A percentile compares a stretch with the other conserved stretches of the same genome.
Evolutionary conservation across 2,797 vertebrate species (phyloP).

Genomic region (Propithecus deckenii): DNA sequence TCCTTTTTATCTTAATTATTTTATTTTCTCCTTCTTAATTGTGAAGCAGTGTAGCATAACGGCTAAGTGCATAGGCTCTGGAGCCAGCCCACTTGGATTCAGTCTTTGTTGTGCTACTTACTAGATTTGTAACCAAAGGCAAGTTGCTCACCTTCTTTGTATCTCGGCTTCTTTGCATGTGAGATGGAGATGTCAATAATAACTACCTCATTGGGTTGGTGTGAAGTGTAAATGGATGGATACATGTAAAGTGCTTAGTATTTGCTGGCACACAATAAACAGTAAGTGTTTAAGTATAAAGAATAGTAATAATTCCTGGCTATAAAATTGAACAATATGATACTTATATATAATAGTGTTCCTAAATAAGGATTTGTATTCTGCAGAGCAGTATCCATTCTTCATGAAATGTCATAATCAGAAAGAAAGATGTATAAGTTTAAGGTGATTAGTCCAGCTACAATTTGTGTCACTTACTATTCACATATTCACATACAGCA

Average conservation of each 20-base stretch:
- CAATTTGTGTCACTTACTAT: slow-evolving; percentile 19
- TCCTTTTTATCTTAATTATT: neutral
- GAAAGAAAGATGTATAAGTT: slow-evolving; percentile 40
- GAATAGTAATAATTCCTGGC: neutral
- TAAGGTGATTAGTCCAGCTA: slow-evolving; percentile 40
- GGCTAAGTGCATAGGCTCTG: neutral
- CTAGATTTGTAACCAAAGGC: neutral
- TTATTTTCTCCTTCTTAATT: neutral
- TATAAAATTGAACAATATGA: neutral
- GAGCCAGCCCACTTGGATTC: neutral
- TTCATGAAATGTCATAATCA: slow-evolving; percentile 50
- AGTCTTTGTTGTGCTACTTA: neutral
- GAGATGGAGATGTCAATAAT: neutral
- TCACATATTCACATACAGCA: neutral
- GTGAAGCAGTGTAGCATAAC: neutral
- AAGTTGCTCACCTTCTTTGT: neutral
- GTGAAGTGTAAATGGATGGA: neutral
- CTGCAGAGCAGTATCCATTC: slow-evolving; percentile 2
- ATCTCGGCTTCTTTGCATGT: neutral
- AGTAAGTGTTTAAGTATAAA: neutral
- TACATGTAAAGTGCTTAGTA: neutral
- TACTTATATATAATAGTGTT: neutral
- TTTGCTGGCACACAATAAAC: neutral
- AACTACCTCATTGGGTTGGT: neutral
- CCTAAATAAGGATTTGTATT: slow-evolving; percentile 49